Conservation (phyloP, 2,113 vertebrate genomes). For the Epinephelus moara region DNA sequence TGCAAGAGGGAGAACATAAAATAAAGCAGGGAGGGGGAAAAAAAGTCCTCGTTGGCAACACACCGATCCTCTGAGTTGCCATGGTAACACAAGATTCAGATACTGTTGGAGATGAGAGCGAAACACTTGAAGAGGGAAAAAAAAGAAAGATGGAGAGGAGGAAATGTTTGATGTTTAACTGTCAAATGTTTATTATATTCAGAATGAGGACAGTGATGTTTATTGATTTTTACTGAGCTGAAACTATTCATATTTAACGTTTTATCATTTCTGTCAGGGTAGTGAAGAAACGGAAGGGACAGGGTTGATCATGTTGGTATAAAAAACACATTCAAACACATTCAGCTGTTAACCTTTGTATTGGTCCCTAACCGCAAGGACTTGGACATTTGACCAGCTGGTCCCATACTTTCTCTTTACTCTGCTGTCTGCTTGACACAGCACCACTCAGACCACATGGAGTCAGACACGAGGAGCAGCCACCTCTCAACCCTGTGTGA, state of each 20-base stretch:
- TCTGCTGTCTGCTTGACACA: neutral
- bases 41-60: neutral
- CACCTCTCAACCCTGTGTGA: slow-evolving; percentile 35
- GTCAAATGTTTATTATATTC: slow-evolving; percentile 5
- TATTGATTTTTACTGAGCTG: neutral
- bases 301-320: neutral
- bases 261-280: neutral
- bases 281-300: neutral
- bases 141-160: slow-evolving; percentile 3
- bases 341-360: neutral
- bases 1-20: slow-evolving; percentile 19
- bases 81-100: slow-evolving; percentile 66
- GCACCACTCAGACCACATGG: slow-evolving; percentile 22
- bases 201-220: neutral
- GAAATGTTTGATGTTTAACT: neutral
- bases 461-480: slow-evolving; percentile 14
- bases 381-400: slow-evolving; percentile 10
- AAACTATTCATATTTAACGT: neutral
- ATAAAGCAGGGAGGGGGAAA: neutral
- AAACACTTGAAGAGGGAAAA: slow-evolving; percentile 20
- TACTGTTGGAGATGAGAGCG: slow-evolving; percentile 26
- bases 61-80: slow-evolving; percentile 60
- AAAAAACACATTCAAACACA: neutral
- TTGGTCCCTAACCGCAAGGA: neutral
- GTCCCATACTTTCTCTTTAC: neutral